These are phyloP conservation scores for Acronicta aceris DNA, from an alignment of 2,888 invertebrate genomes.

Conservation along the genomic window DNA sequence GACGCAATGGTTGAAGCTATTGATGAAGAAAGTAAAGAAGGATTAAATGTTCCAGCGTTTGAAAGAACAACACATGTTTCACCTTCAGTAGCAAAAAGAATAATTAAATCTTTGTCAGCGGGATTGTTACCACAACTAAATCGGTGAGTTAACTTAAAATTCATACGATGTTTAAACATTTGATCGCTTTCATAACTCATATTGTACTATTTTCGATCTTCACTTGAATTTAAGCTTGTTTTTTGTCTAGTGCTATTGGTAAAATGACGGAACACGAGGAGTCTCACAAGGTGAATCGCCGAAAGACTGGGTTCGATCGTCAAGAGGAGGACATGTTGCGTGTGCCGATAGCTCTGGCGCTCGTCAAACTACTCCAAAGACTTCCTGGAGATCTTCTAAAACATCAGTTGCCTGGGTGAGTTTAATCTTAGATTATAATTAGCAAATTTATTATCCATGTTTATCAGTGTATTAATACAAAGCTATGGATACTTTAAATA, in stretches of 20 bases:
- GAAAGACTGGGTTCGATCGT: slow-evolving; percentile 91
- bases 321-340: slow-evolving; percentile 97
- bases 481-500: no score
- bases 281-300: slow-evolving; percentile 94
- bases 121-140: slow-evolving; percentile 95
- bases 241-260: slow-evolving; percentile 74
- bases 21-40: slow-evolving; percentile 73
- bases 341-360: slow-evolving; percentile 97
- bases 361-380: slow-evolving; percentile 96
- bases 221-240: no score
- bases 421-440: slow-evolving; percentile 24
- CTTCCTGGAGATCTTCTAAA: slow-evolving; percentile 94
- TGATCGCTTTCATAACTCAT: no score
- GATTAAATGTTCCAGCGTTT: slow-evolving; percentile 73
- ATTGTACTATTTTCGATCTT: no score
- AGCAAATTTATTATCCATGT: no score
- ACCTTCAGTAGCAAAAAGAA: slow-evolving; percentile 92
- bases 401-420: slow-evolving; percentile 94
- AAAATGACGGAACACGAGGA: slow-evolving; percentile 92
- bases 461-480: no score
- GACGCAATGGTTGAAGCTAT: slow-evolving; percentile 76
- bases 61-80: slow-evolving; percentile 89
- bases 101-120: slow-evolving; percentile 92
- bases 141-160: slow-evolving; percentile 75
- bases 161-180: not conserved